Evolutionary conservation across 2,113 vertebrate species (phyloP).

Genomic region (Tupaia tana): DNA sequence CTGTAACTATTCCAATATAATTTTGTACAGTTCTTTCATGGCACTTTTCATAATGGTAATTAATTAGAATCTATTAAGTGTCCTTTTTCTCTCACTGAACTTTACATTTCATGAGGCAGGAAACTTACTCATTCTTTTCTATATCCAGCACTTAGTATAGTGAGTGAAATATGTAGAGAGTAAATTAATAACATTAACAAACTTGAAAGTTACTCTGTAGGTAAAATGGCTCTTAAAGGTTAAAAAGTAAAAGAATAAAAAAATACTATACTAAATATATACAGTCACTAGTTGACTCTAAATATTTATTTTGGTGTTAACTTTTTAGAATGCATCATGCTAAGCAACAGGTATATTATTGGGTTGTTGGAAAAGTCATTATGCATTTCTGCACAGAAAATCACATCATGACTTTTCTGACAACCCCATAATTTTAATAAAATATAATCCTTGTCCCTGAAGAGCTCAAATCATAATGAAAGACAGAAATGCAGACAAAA

Average conservation of each 20-base stretch:
- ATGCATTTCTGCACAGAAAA: too few relatives aligned
- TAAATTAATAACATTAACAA: constrained; percentile 26
- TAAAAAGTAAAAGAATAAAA: neutral
- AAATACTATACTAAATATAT: neutral
- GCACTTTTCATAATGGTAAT: neutral
- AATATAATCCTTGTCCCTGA: neutral
- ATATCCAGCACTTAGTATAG: neutral
- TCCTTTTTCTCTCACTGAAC: constrained; percentile 3
- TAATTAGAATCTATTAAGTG: constrained; percentile 36
- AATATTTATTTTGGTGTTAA: constrained; percentile 48
- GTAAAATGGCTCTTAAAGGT: neutral
- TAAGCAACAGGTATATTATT: neutral
- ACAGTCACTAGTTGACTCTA: constrained; percentile 19
- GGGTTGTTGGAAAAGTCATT: too few relatives aligned
- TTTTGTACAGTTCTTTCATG: constrained; percentile 23
- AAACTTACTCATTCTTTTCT: neutral
- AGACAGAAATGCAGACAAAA: neutral
- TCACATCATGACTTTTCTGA: too few relatives aligned
- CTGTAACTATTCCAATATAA: neutral
- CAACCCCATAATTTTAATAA: constrained; percentile 1
- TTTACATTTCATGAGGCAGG: constrained; percentile 24
- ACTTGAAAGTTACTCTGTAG: constrained; percentile 29
- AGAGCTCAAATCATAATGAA: constrained; percentile 2
- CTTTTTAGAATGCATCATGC: constrained; percentile 8
- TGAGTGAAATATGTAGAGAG: neutral